Evolutionary conservation across 2,113 vertebrate genomes (phyloP), one percentile per base, ranked within the genome.

Genomic region (Camelus dromedarius): DNA sequence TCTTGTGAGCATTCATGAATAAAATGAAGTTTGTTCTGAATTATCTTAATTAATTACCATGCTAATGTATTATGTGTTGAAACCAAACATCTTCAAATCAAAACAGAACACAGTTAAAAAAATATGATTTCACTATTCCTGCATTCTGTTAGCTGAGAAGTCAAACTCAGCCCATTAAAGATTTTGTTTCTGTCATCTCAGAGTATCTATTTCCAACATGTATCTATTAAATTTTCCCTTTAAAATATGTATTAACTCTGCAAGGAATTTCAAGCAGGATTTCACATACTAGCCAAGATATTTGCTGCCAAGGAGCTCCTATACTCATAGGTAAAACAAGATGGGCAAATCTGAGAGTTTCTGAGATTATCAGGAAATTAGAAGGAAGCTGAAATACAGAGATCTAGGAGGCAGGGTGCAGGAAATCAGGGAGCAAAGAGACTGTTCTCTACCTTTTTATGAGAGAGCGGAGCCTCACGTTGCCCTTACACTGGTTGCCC

Each of bases 1-100:
- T 64, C 46, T 88, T 70, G 30, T 75, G 42, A 94, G 16, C 28
- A 92, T 79, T 87, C 48, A 66, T 67, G 54, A 93, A 30, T 60
- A 82, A 60, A 56, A 82, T 10, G 5, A 18, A 75, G 30, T 75
- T 92, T 86, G 77, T 60, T 92, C 32, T 81, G 32, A 28, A 14
- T 82, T 94, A 72, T 67, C 20, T 86, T 42, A 85, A 91, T 84
- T 42, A 91, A 62, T 89, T 26, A 80, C 76, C 35, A 80, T 50
- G 5, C 35, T 85, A 66, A 38, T 38, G 6, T 30, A 50, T 28
- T 24, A 19, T 79, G 42, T 72, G 4, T 35, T 86, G 70, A 89
- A 77, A 58, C 16, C 56, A 60, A 83, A 58, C 11, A 13, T 87
- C 80, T 89, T 75, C 14, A 64, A 92, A 95, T 73, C 22, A 70